Conservation (phyloP, 2,797 vertebrate genomes). For the Parotocinclus haroldoi region DNA sequence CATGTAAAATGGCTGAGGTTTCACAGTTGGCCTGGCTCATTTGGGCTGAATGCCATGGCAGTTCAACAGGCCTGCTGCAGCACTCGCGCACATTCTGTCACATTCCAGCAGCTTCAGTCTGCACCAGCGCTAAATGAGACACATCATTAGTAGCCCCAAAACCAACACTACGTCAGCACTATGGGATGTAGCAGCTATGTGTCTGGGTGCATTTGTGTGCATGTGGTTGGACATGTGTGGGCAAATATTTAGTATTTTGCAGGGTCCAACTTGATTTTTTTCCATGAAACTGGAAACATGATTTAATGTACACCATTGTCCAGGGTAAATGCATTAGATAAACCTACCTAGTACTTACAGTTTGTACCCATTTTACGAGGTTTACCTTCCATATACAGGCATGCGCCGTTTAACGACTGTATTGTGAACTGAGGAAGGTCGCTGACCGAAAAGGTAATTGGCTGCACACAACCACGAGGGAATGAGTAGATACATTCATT, state of each 20-base stretch:
- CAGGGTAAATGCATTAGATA: no score
- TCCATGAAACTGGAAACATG: no score
- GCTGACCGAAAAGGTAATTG: no score
- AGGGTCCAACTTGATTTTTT: no score
- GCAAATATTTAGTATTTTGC: background rate
- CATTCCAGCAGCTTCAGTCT: constrained; percentile 40
- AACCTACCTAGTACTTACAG: no score
- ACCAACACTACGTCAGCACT: constrained; percentile 25
- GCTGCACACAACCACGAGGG: no score
- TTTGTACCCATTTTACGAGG: no score
- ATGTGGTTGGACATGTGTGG: constrained; percentile 7
- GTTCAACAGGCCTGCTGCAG: constrained; percentile 38
- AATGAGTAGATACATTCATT: no score
- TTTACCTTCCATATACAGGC: no score
- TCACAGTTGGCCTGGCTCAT: constrained; percentile 46
- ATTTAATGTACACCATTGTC: no score
- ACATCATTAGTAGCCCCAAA: constrained; percentile 49
- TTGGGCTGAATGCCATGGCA: constrained; percentile 47
- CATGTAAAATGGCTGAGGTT: constrained; percentile 52
- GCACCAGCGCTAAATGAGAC: constrained; percentile 50
- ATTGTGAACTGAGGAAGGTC: no score
- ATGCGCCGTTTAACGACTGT: no score
- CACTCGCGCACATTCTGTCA: constrained; percentile 36
- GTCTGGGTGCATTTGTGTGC: background rate
- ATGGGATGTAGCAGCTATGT: constrained; percentile 18